Conservation (phyloP, 2,888 invertebrate species). For the Antheraea yamamai region DNA sequence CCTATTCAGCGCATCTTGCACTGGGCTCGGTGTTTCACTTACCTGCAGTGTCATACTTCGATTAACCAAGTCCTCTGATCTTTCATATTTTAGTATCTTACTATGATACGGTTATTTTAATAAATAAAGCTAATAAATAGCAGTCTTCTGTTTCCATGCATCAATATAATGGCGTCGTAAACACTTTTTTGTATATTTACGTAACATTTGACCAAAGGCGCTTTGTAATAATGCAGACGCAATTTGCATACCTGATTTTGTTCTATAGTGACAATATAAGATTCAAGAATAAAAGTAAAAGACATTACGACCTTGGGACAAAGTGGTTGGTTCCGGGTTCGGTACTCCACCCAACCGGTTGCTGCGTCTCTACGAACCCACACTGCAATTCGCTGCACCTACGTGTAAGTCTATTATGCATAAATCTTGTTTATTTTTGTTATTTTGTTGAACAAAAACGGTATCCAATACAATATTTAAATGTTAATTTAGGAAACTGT, state of each 20-base stretch:
- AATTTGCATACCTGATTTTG: constrained; percentile 36
- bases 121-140: background rate
- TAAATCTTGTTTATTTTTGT: constrained; percentile 13
- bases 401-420: constrained; percentile 1
- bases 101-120: background rate
- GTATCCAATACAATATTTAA: background rate
- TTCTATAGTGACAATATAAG: constrained; percentile 37
- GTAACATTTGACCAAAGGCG: constrained; percentile 26
- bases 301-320: constrained; percentile 67
- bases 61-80: background rate
- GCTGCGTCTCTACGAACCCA: constrained; percentile 39
- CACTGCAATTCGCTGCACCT: constrained; percentile 43
- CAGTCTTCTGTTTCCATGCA: background rate
- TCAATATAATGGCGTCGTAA: background rate
- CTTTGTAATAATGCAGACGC: constrained; percentile 30
- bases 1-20: background rate
- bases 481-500: background rate
- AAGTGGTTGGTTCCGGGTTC: constrained; percentile 72
- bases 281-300: constrained; percentile 61
- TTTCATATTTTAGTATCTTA: background rate
- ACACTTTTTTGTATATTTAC: constrained; percentile 27
- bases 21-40: background rate
- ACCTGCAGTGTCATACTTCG: background rate
- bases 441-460: background rate
- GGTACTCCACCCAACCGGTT: constrained; percentile 62